Percentiles rank a stretch among this genome's conserved stretches.
These are phyloP conservation scores for Alsophila aescularia DNA, from an alignment of 2,888 invertebrate species.

Conservation along the genomic window DNA sequence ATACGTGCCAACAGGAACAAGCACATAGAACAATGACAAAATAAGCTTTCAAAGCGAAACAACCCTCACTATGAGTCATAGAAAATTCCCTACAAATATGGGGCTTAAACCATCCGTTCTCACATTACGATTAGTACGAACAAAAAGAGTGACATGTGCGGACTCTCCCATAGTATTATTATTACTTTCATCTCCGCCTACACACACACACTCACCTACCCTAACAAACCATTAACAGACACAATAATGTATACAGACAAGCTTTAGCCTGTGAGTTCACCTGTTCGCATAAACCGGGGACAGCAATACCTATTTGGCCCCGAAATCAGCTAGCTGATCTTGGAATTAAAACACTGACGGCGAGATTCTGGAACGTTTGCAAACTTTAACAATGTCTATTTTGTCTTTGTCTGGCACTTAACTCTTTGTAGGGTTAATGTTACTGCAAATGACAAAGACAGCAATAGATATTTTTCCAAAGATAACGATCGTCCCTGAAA, in stretches of 20 bases:
- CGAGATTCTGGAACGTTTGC: no score
- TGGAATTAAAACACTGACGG: no score
- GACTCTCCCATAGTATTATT: conserved; percentile 18
- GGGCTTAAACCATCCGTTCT: not conserved
- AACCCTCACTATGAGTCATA: conserved; percentile 1
- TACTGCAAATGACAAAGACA: no score
- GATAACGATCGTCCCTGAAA: no score
- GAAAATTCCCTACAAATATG: not conserved
- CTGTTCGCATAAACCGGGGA: no score
- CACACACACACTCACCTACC: conserved; percentile 21
- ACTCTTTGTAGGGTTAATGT: no score
- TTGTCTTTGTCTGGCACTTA: no score
- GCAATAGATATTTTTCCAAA: no score
- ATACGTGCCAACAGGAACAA: no score
- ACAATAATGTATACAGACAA: not conserved
- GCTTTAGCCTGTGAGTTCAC: not conserved
- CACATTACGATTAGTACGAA: conserved; percentile 5
- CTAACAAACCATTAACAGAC: conserved; percentile 16
- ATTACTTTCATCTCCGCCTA: conserved; percentile 15
- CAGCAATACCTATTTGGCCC: no score
- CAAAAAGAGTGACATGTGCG: conserved; percentile 13
- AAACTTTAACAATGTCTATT: no score
- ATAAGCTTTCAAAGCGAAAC: not conserved
- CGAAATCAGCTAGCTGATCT: no score
- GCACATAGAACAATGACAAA: not conserved